Evolutionary conservation across 2,888 invertebrate genomes (phyloP).

Genomic region (Microctonus brassicae): DNA sequence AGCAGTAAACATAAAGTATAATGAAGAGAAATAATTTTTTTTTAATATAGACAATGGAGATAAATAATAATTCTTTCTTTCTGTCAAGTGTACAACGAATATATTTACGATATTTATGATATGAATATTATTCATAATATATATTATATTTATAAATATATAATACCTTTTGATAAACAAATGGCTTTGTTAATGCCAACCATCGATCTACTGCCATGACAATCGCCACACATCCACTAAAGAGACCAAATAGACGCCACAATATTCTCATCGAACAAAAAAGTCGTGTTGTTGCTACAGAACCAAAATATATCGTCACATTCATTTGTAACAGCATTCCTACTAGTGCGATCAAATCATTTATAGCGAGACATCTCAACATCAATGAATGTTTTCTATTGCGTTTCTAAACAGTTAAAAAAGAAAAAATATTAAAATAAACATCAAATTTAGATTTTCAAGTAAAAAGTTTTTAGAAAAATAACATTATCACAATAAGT

Average conservation of each 20-base stretch:
- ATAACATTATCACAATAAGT: too few relatives aligned
- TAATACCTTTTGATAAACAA: constrained; percentile 87
- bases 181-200: constrained; percentile 88
- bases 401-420: constrained; percentile 72
- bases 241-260: constrained; percentile 86
- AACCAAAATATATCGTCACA: constrained; percentile 71
- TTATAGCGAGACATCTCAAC: constrained; percentile 82
- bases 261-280: constrained; percentile 80
- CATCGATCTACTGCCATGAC: constrained; percentile 91
- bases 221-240: constrained; percentile 89
- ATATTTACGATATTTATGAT: not conserved
- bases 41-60: too few relatives aligned
- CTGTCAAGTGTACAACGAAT: not conserved
- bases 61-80: too few relatives aligned
- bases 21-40: too few relatives aligned
- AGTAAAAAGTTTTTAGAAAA: too few relatives aligned
- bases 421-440: constrained; percentile 30
- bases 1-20: too few relatives aligned
- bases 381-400: constrained; percentile 87
- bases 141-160: not conserved
- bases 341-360: constrained; percentile 83
- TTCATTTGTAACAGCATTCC: constrained; percentile 83
- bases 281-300: constrained; percentile 68
- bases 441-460: too few relatives aligned
- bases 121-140: not conserved